These are phyloP conservation scores for Pandion haliaetus DNA, from an alignment of 2,113 vertebrate genomes.

Conservation along the genomic window DNA sequence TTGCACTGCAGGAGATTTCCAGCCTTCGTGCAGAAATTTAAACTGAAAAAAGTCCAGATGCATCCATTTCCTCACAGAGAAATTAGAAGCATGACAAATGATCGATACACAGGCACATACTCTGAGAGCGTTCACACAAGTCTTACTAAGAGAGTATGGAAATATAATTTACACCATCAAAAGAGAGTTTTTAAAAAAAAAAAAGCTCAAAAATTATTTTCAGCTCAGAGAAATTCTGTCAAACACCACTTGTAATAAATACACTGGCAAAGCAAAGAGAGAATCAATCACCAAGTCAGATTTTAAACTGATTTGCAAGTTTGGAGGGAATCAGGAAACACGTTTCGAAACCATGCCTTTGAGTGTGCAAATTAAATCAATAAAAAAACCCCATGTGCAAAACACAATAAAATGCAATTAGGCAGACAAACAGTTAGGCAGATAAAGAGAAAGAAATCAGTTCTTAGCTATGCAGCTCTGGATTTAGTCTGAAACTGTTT, in stretches of 20 bases:
- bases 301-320: background rate
- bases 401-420: background rate
- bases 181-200: background rate
- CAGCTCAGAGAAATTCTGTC: background rate
- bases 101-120: background rate
- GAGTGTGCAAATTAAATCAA: background rate
- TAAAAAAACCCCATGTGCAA: background rate
- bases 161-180: slow-evolving; percentile 23
- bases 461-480: background rate
- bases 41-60: background rate
- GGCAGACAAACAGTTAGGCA: background rate
- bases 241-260: background rate
- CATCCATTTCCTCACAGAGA: background rate
- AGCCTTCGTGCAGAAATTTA: background rate
- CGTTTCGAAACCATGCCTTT: background rate
- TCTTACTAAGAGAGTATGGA: background rate
- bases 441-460: slow-evolving; percentile 20
- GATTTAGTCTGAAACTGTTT: background rate
- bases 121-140: background rate
- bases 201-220: background rate
- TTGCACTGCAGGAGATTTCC: background rate
- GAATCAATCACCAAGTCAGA: background rate
- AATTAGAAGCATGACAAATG: background rate
- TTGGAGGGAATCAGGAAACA: background rate
- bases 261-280: background rate